A percentile compares a stretch with the other conserved stretches of the same genome.
Conservation (phyloP, 2,797 vertebrate genomes). For the Tolypeutes matacus region DNA sequence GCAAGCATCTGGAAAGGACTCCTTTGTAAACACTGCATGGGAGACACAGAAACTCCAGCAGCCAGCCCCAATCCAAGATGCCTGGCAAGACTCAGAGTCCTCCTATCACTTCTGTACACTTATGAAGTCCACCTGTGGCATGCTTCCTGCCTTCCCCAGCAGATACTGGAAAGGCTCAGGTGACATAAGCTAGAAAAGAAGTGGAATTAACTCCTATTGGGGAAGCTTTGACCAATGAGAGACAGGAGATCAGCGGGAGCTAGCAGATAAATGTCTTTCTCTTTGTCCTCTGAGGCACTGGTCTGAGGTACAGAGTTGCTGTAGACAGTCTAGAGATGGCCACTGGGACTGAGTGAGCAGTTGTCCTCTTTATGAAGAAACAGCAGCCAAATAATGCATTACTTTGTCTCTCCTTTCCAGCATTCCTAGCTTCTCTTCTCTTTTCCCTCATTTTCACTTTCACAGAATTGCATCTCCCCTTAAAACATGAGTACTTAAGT, state of each 20-base stretch:
- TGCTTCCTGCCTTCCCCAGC: background rate
- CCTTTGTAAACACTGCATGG: background rate
- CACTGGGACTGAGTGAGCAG: background rate
- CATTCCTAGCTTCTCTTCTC: background rate
- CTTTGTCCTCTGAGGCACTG: background rate
- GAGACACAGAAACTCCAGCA: background rate
- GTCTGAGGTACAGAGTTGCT: background rate
- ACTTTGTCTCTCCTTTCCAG: background rate
- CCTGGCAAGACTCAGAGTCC: background rate
- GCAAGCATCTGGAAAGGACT: background rate
- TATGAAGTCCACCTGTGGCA: background rate
- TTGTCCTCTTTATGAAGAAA: background rate
- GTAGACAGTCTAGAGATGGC: background rate
- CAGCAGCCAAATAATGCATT: accelerated
- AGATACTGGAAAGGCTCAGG: background rate
- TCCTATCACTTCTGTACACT: background rate
- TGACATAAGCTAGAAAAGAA: too few relatives aligned
- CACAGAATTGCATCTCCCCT: background rate
- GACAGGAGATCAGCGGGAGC: too few relatives aligned
- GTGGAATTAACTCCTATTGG: background rate
- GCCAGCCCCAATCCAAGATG: accelerated
- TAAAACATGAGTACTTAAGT: background rate
- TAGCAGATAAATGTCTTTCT: background rate
- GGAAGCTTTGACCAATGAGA: background rate
- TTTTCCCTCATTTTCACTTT: too few relatives aligned